Conservation (phyloP, 2,113 vertebrate species). For the Pelecanus crispus region DNA sequence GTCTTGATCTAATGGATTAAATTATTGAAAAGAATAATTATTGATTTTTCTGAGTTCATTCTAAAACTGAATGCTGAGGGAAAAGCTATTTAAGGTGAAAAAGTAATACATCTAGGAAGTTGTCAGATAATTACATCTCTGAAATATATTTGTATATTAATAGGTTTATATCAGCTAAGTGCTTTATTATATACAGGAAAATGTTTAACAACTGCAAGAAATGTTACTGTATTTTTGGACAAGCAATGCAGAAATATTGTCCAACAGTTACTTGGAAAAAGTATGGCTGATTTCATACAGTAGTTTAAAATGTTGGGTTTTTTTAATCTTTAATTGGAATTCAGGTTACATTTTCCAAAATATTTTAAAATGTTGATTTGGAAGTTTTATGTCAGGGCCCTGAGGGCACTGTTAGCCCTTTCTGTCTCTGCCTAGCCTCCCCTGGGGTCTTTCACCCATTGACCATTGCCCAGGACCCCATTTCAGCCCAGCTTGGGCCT, state of each 20-base stretch:
- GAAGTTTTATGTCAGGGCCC: neutral
- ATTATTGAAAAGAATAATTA: neutral
- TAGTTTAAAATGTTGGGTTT: neutral
- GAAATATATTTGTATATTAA: neutral
- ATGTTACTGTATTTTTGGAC: neutral
- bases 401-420: neutral
- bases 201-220: neutral
- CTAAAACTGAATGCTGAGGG: neutral
- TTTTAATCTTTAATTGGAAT: neutral
- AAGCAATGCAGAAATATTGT: neutral
- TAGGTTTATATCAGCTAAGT: neutral
- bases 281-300: neutral
- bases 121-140: neutral
- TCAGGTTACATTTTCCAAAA: neutral
- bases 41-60: neutral
- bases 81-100: neutral
- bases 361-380: neutral
- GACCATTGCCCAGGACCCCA: too few relatives aligned
- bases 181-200: neutral
- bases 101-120: neutral
- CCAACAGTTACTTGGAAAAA: neutral
- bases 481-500: neutral
- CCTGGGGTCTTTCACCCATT: rapidly evolving
- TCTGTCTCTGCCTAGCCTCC: neutral
- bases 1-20: neutral